Base-by-base conservation (phyloP, 2,797 vertebrate genomes). In the Leontopithecus rosalia region DNA sequence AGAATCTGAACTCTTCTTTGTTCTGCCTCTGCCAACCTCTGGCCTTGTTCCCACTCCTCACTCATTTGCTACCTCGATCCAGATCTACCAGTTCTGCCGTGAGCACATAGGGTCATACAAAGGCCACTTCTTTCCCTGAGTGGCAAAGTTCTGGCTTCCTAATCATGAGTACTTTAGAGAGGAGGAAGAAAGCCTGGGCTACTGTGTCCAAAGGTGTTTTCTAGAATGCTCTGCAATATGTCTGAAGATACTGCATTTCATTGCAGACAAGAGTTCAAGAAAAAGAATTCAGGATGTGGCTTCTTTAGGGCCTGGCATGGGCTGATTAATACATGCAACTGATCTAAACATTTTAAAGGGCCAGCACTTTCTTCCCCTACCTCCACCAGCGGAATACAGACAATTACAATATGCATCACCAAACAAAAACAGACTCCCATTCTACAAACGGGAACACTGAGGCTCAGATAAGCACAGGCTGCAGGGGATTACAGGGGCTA, bases 71-170 rank as follows among this genome's bases (percentile, higher is more conserved):
- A 28, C 48, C 13, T 73, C 46, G 80, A 61, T n/a, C 83, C 87
- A 96, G 96, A 33, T 12, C 92, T 81, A 64, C 80, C 92, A 82
- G 2, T 67, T 93, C 92, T 96, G 50, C 13, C 92, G 84, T 91
- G 75, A 70, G 82, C n/a, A 4, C 28, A 41, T 50, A 83, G 1
- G 30, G 9, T 50, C 61, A 43, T 72, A 39, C n/a, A 79, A 26
- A 64, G 87, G 46, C 11, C 13, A 81, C 88, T 92, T 10, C 77
- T 90, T 73, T 57, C 72, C 89, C 7, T 50, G 9, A 73, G 48
- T 95, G 88, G 77, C 76, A 97, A 97, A 87, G 70, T 7, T 55
- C 36, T 88, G 64, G 64, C 70, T 93, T 15, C 58, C 20, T 39
- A 52, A 22, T 3, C 55, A 86, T n/a, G 33, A 55, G 41, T 57